Percentiles rank a stretch among this genome's conserved stretches.
Conservation (phyloP, 2,888 invertebrate genomes). For the Xestia c-nigrum region DNA sequence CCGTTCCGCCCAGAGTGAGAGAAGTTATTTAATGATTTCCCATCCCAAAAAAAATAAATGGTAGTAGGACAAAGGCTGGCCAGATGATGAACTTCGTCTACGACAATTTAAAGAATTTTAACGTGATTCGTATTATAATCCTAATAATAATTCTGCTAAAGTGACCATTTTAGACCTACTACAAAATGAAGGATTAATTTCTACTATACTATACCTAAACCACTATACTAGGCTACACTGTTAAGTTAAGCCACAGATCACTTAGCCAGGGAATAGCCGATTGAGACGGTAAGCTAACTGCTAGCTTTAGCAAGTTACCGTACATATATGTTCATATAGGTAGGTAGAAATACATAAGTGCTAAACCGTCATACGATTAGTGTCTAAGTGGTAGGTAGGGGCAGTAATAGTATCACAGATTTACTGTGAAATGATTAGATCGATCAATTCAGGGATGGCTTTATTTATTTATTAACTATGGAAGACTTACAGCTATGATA, state of each 20-base stretch:
- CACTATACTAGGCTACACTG: background rate
- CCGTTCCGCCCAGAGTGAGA: too few species aligned
- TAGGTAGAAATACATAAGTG: background rate
- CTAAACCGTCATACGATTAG: constrained; percentile 56
- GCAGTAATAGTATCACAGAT: constrained; percentile 23
- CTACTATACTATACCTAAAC: background rate
- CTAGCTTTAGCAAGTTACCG: constrained; percentile 1
- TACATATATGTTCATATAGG: background rate
- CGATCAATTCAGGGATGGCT: background rate
- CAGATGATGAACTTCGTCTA: too few species aligned
- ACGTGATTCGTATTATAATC: too few species aligned
- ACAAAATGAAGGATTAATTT: background rate
- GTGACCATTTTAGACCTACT: background rate
- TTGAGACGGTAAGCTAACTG: constrained; percentile 19
- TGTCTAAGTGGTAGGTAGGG: constrained; percentile 27
- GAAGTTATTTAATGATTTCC: too few species aligned
- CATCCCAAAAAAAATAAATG: too few species aligned
- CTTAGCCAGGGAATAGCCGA: constrained; percentile 4
- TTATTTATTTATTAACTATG: too few species aligned
- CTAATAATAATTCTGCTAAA: too few species aligned
- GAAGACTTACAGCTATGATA: too few species aligned
- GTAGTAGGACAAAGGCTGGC: too few species aligned
- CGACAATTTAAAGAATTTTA: background rate
- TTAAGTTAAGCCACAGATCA: background rate
- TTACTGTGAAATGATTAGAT: constrained; percentile 29